A percentile compares a stretch with the other conserved stretches of the same genome.
These are phyloP conservation scores for Caenorhabditis sp. DNA, from an alignment of 2,888 invertebrate species.

Conservation along the genomic window DNA sequence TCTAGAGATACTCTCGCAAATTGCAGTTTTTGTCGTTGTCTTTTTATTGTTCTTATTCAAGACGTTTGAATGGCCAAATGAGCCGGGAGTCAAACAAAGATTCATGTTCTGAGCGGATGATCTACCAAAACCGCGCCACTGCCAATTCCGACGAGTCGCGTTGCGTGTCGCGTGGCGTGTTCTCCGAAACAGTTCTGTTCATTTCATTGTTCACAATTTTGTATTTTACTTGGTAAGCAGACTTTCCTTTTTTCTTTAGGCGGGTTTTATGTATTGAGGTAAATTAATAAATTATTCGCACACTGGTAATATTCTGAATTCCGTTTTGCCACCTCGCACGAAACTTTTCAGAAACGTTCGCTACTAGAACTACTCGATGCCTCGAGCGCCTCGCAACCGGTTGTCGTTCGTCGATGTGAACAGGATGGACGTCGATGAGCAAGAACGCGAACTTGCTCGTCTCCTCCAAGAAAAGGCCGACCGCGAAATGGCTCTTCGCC, in stretches of 20 bases:
- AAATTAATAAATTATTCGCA: too few relatives aligned
- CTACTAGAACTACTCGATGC: too few relatives aligned
- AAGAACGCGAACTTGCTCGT: not conserved
- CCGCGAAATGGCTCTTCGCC: not conserved
- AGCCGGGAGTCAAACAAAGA: constrained; percentile 72
- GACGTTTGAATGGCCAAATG: constrained; percentile 76
- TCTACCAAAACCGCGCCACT: too few relatives aligned
- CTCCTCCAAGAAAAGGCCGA: not conserved
- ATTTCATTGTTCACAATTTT: not conserved
- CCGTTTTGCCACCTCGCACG: too few relatives aligned
- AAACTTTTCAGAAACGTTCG: too few relatives aligned
- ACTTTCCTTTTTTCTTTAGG: not conserved
- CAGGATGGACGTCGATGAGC: too few relatives aligned
- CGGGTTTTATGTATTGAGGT: not conserved
- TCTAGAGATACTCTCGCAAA: constrained; percentile 53
- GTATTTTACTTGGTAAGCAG: not conserved
- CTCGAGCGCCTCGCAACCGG: too few relatives aligned
- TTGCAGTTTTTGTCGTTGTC: constrained; percentile 65
- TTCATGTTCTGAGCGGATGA: constrained; percentile 79
- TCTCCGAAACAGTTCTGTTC: not conserved
- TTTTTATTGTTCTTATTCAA: constrained; percentile 73
- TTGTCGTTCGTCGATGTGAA: too few relatives aligned
- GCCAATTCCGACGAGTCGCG: too few relatives aligned
- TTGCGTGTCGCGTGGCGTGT: too few relatives aligned
- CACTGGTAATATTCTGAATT: too few relatives aligned